Evolutionary conservation across 2,113 vertebrate species (phyloP), one percentile per base, ranked within the genome.

Genomic region (Gallinago jamesoni): DNA sequence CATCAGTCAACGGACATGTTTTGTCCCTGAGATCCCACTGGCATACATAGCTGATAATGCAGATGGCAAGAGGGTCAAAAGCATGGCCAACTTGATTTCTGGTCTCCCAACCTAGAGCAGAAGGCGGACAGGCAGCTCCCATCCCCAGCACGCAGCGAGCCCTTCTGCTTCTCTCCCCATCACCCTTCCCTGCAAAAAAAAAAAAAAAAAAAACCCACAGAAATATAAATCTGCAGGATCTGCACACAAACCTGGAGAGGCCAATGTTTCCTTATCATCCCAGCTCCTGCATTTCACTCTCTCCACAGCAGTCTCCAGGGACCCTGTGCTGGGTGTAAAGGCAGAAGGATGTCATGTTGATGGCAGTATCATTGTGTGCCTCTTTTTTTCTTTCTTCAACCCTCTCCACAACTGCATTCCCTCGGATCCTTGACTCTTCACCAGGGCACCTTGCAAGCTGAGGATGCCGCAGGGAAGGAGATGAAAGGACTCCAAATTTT

Each of bases 71-170:
- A 79, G 33, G 62, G 10, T 48, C 39, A 60, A 68, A 87, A 84
- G 9, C 52, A 60, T 7, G 47, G 52, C 41, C 59, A 81, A 2
- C 20, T 11, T 83, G 25, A 67, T 64, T 78, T 79, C 82, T 90
- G 57, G 19, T 56, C 60, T 53, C 60, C 33, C 43, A 63, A 0
- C 45, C 45, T 24, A 27, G 13, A 74, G 67, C 64, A 78, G 37
- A 15, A 81, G 37, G 41, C 37, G 56, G 43, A 31, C 24, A 76
- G 41, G 50, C 73, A 90, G 45, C 68, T 77, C 45, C 56, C 22
- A 10, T 21, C 35, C 68, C 53, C 56, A 48, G 14, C 3, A 1
- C 4, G 7, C 43, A 64, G 31, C 0, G 1, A 35, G 45, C 33
- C 18, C 28, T 63, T 70, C 56, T 48, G 28, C 50, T 76, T 47